Evolutionary conservation across 2,888 invertebrate genomes (phyloP).

Genomic region (Lasioglossum figueresi): DNA sequence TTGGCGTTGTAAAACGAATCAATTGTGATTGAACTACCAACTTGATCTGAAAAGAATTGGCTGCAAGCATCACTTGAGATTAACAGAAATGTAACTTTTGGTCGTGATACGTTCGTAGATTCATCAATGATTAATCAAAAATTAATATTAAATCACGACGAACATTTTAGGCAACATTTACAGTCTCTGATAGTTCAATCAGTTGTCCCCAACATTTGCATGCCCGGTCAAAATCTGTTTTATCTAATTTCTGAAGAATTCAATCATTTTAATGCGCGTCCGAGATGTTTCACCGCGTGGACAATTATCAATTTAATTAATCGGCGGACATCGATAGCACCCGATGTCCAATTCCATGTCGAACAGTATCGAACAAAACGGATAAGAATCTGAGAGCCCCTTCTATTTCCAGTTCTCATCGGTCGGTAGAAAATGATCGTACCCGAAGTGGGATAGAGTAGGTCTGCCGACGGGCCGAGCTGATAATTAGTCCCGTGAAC

Average conservation of each 20-base stretch:
- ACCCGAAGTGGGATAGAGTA: conserved; percentile 83
- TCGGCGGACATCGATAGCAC: neutral
- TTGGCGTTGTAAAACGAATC: neutral
- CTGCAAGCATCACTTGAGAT: neutral
- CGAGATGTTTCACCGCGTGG: neutral
- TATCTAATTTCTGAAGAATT: neutral
- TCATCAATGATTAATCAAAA: neutral
- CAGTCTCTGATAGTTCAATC: neutral
- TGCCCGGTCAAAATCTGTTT: neutral
- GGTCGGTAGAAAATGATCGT: neutral
- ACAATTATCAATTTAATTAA: conserved; percentile 34
- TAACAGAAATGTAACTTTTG: neutral
- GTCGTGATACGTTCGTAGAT: neutral
- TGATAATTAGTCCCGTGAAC: conserved; percentile 88
- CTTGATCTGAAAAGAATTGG: neutral
- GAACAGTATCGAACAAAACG: conserved; percentile 8
- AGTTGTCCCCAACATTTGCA: neutral
- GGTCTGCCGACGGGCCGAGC: conserved; percentile 84
- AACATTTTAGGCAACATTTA: neutral
- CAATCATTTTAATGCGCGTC: neutral
- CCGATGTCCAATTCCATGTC: neutral
- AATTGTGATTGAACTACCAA: neutral
- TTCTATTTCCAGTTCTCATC: neutral
- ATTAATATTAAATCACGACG: neutral
- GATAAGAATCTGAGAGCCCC: neutral